phyloP scores from a whole-genome alignment of 2,888 invertebrate species.

The Drosophila incognita region DNA sequence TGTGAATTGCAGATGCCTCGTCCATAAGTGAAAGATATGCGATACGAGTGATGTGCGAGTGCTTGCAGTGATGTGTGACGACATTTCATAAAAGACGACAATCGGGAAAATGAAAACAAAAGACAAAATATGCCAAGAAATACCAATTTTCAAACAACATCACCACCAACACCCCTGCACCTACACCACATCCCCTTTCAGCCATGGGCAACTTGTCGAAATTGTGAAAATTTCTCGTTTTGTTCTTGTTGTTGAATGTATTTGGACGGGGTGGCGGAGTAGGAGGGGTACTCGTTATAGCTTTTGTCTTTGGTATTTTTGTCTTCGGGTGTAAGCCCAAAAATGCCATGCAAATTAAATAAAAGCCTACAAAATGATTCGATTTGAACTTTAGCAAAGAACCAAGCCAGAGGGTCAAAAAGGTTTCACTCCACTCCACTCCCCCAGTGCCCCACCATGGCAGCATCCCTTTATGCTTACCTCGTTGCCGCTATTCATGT shows the following conservation, averaged over 20 bases:
- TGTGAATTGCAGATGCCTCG: neutral
- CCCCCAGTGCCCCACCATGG: neutral
- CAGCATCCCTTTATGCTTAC: neutral
- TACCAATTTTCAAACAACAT: slow-evolving; percentile 18
- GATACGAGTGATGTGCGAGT: slow-evolving; percentile 5
- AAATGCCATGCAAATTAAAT: slow-evolving; percentile 74
- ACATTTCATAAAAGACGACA: slow-evolving; percentile 2
- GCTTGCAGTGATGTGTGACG: slow-evolving; percentile 2
- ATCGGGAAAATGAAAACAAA: slow-evolving; percentile 19
- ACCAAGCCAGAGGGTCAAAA: slow-evolving; percentile 10
- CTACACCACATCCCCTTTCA: neutral
- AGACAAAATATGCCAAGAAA: slow-evolving; percentile 41
- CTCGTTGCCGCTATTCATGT: neutral
- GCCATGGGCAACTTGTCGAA: slow-evolving; percentile 30
- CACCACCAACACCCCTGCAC: neutral
- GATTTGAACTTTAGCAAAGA: slow-evolving; percentile 46
- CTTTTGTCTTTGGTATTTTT: slow-evolving; percentile 43
- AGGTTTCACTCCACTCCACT: neutral
- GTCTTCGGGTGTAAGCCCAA: slow-evolving; percentile 25
- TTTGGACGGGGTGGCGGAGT: neutral
- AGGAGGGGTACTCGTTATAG: slow-evolving; percentile 16
- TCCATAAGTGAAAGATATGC: slow-evolving; percentile 10
- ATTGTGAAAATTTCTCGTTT: slow-evolving; percentile 33
- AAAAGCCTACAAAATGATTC: slow-evolving; percentile 73
- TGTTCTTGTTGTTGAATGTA: neutral